Percentiles rank a stretch among this genome's conserved stretches.
These are phyloP conservation scores for Synanthedon vespiformis DNA, from an alignment of 2,888 invertebrate genomes.

Conservation along the genomic window DNA sequence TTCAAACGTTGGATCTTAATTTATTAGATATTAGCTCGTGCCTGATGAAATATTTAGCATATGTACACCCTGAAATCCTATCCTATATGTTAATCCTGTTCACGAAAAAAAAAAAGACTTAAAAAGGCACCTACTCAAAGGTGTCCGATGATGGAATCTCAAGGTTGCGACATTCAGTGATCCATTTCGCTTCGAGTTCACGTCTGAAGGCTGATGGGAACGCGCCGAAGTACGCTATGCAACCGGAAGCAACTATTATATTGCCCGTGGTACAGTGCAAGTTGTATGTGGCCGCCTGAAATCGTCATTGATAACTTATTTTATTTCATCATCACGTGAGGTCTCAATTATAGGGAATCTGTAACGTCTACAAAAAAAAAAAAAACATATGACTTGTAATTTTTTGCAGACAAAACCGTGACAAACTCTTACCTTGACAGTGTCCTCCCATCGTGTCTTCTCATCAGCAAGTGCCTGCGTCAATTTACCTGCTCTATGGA, in stretches of 20 bases:
- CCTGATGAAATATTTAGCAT: no score
- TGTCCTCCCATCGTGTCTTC: constrained; percentile 85
- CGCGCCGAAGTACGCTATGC: constrained; percentile 92
- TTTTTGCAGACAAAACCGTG: not conserved
- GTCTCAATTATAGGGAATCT: no score
- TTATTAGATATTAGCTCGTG: no score
- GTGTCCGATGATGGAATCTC: constrained; percentile 78
- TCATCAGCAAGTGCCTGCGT: constrained; percentile 91
- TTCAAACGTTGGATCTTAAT: no score
- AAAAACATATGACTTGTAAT: not conserved
- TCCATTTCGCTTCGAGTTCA: constrained; percentile 78
- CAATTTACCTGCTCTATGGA: constrained; percentile 84
- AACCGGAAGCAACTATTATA: constrained; percentile 86
- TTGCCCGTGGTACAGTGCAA: constrained; percentile 85
- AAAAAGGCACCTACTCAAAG: constrained; percentile 63
- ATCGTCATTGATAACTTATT: constrained; percentile 1
- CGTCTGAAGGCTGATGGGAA: constrained; percentile 82
- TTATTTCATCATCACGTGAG: no score
- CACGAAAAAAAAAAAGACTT: not conserved
- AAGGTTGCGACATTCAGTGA: constrained; percentile 72
- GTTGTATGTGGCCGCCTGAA: constrained; percentile 73
- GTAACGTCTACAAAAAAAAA: no score
- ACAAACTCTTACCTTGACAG: constrained; percentile 65
- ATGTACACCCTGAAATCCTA: no score
- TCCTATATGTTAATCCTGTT: no score